Evolutionary conservation across 2,888 invertebrate genomes (phyloP).

Genomic region (Tachina lurida): DNA sequence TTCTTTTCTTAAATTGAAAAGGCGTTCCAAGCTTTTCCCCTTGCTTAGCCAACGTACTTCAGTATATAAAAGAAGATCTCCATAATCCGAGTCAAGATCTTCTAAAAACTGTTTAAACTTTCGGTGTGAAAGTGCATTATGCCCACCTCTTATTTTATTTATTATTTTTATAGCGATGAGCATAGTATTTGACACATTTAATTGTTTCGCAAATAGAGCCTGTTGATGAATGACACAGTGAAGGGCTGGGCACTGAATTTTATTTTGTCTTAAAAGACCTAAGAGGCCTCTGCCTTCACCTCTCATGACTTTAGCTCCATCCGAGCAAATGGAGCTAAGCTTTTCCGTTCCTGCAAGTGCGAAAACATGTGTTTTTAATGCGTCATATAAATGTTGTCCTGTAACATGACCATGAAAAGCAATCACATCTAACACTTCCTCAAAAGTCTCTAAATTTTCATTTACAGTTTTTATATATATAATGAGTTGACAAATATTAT

Average conservation of each 20-base stretch:
- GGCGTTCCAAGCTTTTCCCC: too few species aligned
- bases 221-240: neutral
- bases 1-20: too few species aligned
- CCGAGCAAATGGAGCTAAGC: neutral
- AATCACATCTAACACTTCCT: neutral
- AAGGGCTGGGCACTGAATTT: neutral
- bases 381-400: neutral
- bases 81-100: too few species aligned
- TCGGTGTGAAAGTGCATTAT: neutral
- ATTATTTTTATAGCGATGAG: slow-evolving; percentile 4
- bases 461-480: too few species aligned
- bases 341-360: neutral
- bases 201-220: neutral
- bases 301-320: neutral
- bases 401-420: neutral
- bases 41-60: too few species aligned
- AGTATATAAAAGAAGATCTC: too few species aligned
- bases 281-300: neutral
- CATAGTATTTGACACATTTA: neutral
- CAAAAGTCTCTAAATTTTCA: too few species aligned
- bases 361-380: neutral
- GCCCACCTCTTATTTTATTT: neutral
- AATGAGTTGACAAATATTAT: too few species aligned
- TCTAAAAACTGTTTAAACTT: too few species aligned
- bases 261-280: neutral